Evolutionary conservation across 2,888 invertebrate species (phyloP).

Genomic region (Acheta domesticus): DNA sequence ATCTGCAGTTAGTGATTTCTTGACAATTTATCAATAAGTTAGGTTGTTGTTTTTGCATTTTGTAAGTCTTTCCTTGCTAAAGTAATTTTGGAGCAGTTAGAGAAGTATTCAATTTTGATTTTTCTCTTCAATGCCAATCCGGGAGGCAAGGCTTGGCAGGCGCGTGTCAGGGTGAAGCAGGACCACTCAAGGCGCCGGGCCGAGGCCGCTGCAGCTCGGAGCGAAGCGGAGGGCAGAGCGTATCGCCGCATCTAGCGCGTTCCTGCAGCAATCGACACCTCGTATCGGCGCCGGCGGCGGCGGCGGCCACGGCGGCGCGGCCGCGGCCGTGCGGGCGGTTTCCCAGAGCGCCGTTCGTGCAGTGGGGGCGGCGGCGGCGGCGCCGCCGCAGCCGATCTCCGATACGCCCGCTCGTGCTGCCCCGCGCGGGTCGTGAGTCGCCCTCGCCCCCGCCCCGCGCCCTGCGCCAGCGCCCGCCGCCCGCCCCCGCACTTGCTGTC

Average conservation of each 20-base stretch:
- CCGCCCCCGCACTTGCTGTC: too few species aligned
- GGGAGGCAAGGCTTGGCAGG: not conserved
- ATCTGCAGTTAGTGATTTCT: too few species aligned
- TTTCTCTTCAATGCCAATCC: too few species aligned
- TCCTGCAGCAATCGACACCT: conserved; percentile 18
- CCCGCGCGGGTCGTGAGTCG: too few species aligned
- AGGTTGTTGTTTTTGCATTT: too few species aligned
- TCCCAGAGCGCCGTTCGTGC: not conserved
- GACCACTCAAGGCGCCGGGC: not conserved
- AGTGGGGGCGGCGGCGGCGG: not conserved
- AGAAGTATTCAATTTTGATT: too few species aligned
- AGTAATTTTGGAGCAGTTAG: too few species aligned
- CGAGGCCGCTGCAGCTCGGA: not conserved
- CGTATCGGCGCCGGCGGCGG: not conserved
- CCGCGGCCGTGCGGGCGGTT: not conserved
- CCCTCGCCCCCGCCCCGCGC: too few species aligned
- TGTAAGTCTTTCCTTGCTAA: too few species aligned
- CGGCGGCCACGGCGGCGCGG: not conserved
- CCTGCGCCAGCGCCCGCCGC: too few species aligned
- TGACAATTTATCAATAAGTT: too few species aligned
- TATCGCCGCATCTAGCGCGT: not conserved
- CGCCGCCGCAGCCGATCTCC: not conserved
- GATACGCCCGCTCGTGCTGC: too few species aligned
- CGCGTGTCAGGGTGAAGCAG: not conserved
- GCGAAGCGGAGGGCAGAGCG: not conserved